A percentile compares a stretch with the other conserved stretches of the same genome.
These are phyloP conservation scores for Margarornis squamiger DNA, from an alignment of 2,797 vertebrate genomes.

Conservation along the genomic window DNA sequence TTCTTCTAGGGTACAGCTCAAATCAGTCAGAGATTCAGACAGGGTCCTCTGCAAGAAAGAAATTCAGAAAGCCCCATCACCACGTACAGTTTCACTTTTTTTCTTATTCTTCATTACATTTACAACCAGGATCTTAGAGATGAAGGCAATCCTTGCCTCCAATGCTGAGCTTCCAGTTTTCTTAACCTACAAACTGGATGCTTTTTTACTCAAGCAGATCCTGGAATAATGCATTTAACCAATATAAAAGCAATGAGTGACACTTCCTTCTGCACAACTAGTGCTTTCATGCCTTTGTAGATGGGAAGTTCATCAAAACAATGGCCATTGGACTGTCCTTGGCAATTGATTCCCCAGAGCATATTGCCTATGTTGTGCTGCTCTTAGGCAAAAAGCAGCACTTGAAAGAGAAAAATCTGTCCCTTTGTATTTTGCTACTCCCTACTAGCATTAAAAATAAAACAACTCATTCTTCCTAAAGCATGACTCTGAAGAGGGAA, in stretches of 20 bases:
- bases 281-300: conserved; percentile 13
- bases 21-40: conserved; percentile 76
- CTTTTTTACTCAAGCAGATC: neutral
- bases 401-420: conserved; percentile 44
- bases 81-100: neutral
- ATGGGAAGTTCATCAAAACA: conserved; percentile 24
- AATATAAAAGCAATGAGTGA: neutral
- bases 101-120: neutral
- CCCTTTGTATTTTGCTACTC: conserved; percentile 17
- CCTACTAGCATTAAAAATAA: conserved; percentile 12
- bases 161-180: neutral
- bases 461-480: neutral
- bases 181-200: neutral
- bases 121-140: neutral
- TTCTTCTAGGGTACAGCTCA: conserved; percentile 74
- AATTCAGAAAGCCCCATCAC: neutral
- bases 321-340: neutral
- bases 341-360: neutral
- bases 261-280: conserved; percentile 9
- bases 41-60: conserved; percentile 73
- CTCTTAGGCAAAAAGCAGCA: conserved; percentile 23
- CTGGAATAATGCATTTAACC: neutral
- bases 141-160: neutral
- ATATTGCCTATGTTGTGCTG: conserved; percentile 17
- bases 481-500: neutral